Evolutionary conservation across 2,888 invertebrate species (phyloP).

Genomic region (Pherbina coryleti): DNA sequence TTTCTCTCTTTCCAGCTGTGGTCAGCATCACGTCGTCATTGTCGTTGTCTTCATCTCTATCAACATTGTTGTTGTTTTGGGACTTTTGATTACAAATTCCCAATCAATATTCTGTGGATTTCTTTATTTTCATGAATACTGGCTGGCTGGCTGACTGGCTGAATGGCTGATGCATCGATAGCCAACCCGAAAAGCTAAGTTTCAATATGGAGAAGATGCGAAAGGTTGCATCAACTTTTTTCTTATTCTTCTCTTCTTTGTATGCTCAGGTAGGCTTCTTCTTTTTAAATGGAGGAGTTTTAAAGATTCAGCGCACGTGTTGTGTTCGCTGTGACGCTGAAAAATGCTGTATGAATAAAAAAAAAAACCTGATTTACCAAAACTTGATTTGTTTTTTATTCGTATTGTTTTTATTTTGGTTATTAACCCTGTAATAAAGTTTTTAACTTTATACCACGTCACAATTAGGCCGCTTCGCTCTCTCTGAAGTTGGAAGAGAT

Average conservation of each 20-base stretch:
- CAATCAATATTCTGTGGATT: slow-evolving; percentile 44
- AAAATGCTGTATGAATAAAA: too few relatives aligned
- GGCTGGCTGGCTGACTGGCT: too few relatives aligned
- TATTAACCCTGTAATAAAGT: slow-evolving; percentile 49
- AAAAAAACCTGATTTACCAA: too few relatives aligned
- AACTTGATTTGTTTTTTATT: too few relatives aligned
- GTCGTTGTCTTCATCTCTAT: neutral
- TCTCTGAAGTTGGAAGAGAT: slow-evolving; percentile 1
- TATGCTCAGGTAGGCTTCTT: neutral
- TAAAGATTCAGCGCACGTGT: neutral
- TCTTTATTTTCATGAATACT: slow-evolving; percentile 32
- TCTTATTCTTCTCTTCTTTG: neutral
- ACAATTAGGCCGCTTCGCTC: slow-evolving; percentile 13
- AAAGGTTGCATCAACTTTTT: neutral
- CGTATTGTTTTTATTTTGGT: slow-evolving; percentile 13
- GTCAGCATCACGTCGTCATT: neutral
- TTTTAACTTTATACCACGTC: slow-evolving; percentile 43
- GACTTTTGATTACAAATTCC: slow-evolving; percentile 40
- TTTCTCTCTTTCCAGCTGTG: neutral
- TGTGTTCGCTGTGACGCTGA: neutral
- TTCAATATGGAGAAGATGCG: neutral
- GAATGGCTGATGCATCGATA: too few relatives aligned
- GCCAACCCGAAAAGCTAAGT: slow-evolving; percentile 1
- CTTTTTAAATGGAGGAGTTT: neutral
- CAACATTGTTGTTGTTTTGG: slow-evolving; percentile 52